Percentiles rank a stretch among this genome's conserved stretches.
Evolutionary conservation across 2,113 vertebrate species (phyloP).

Genomic region (Ibidorhyncha struthersii): DNA sequence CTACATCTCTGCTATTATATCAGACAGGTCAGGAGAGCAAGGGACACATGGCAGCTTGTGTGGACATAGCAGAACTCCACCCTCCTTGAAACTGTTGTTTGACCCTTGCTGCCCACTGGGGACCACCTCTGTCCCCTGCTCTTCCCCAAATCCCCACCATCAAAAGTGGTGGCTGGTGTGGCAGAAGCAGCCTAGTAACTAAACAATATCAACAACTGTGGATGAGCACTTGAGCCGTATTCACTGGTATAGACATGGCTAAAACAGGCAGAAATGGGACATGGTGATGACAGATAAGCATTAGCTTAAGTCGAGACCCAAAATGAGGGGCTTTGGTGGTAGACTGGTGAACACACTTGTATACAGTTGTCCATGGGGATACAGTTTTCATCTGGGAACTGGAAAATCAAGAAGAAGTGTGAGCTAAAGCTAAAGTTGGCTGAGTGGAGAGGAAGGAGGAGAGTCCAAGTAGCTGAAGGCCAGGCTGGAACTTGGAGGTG

Average conservation of each 20-base stretch:
- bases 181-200: not conserved
- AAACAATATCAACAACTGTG: not conserved
- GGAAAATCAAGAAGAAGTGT: not conserved
- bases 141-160: not conserved
- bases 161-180: not conserved
- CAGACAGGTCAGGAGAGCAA: not conserved
- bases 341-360: not conserved
- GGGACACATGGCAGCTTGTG: rapidly evolving
- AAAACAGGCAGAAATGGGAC: not conserved
- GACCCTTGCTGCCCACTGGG: not conserved
- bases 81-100: not conserved
- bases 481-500: not conserved
- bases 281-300: not conserved
- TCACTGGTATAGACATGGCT: not conserved
- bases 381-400: not conserved
- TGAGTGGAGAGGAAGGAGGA: not conserved
- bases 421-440: not conserved
- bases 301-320: not conserved
- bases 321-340: not conserved
- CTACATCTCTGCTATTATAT: not conserved
- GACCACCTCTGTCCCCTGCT: rapidly evolving
- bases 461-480: not conserved
- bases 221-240: not conserved
- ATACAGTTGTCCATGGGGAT: not conserved
- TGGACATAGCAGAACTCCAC: not conserved